Base-by-base conservation (phyloP, 2,888 invertebrate species). In the Eulithis prunata region DNA sequence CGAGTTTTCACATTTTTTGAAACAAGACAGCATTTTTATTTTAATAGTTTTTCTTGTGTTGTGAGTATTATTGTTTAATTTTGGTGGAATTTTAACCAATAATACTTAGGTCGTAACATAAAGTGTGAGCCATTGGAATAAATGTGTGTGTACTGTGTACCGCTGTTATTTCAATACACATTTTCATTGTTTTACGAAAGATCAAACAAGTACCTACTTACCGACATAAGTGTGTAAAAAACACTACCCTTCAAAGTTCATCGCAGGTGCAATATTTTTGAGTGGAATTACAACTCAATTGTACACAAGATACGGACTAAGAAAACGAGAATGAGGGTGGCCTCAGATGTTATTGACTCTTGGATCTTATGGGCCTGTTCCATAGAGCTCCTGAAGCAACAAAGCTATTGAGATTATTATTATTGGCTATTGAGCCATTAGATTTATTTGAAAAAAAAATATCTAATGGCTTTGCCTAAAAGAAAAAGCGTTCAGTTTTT, bases 331-430 rank as follows among this genome's bases (percentile, higher is more conserved):
- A 56, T 45, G 54, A 82, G 86, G 89, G 89, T 89, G 88, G 88
- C 85, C 86, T 80, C 82, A 82, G 84, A 85, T 86, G 89, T 89
- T 91, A 87, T 90, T 91, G 91, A 91, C 90, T 90, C 77, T 81
- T 66, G 74, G 68, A 71, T 74, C 75, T 67, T 38, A 56, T 60
- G 38, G 52, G 66, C 4, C 32, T 59, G 3, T 62, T 66, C 62
- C 32, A 4, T 4, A 59, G 54, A n/a, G 62, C 59, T 21, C 55
- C 62, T 49, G 10, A n/a, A 28, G 3, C 4, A 21, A 21, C 21
- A 21, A 21, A 21, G 2, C 21, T 21, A 21, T 21, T 21, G 21
- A 21, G 21, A 21, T n/a, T 52, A 14, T 4, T 14, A 13, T 14
- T 8, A 47, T n/a, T n/a, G 4, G 32, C 32, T 32, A 32, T 32